Conservation (phyloP, 2,888 invertebrate genomes). For the Nipponacmea schrenckii region DNA sequence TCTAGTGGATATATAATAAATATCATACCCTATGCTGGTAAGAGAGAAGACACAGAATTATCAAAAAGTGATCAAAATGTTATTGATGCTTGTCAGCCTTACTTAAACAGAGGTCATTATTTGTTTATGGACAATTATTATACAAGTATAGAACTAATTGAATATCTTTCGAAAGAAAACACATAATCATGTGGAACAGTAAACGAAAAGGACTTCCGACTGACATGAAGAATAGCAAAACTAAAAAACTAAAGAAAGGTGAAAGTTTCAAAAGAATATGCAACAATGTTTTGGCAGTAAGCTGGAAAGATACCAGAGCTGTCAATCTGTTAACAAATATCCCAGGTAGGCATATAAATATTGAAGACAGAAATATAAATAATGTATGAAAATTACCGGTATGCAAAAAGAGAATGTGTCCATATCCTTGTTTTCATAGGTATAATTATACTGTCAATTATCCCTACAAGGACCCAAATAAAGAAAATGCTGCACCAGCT, state of each 20-base stretch:
- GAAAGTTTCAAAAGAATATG: neutral
- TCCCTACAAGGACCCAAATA: neutral
- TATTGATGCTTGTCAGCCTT: neutral
- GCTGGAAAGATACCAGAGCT: slow-evolving; percentile 6
- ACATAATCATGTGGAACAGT: neutral
- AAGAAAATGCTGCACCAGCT: neutral
- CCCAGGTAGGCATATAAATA: neutral
- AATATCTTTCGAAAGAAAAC: neutral
- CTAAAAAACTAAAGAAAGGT: slow-evolving; percentile 9
- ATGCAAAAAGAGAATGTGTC: too few species aligned
- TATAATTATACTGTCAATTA: neutral
- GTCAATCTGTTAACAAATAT: slow-evolving; percentile 7
- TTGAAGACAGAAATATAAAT: too few species aligned
- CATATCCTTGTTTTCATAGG: too few species aligned
- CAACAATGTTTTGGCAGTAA: slow-evolving; percentile 1
- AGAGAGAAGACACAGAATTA: neutral
- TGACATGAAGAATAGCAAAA: slow-evolving; percentile 1
- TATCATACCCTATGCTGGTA: slow-evolving; percentile 2
- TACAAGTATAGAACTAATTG: neutral
- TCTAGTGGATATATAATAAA: neutral
- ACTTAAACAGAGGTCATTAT: neutral
- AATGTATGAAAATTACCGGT: too few species aligned
- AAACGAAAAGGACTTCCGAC: neutral
- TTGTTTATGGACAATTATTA: slow-evolving; percentile 1
- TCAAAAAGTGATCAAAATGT: neutral